phyloP scores from a whole-genome alignment of 2,888 invertebrate genomes.

The Ormyrus nitidulus region DNA sequence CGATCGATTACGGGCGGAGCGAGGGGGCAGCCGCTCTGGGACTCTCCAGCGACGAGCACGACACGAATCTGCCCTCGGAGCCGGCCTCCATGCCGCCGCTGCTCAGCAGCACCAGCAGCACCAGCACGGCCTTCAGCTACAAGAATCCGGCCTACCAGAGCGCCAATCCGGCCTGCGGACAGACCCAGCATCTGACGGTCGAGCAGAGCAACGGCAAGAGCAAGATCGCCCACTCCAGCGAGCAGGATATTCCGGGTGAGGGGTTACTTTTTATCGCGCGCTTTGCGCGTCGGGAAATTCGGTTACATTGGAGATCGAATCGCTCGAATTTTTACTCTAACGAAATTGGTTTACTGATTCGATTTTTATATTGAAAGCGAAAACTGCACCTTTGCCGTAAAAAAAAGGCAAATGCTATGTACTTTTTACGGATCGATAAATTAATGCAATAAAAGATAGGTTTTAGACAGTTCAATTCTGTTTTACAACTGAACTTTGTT shows the following conservation, averaged over 20 bases:
- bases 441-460: too few species aligned
- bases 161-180: slow-evolving; percentile 79
- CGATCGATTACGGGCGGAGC: slow-evolving; percentile 68
- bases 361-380: too few species aligned
- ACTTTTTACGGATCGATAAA: too few species aligned
- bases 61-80: slow-evolving; percentile 76
- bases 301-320: too few species aligned
- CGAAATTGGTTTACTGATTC: too few species aligned
- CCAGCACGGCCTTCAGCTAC: slow-evolving; percentile 80
- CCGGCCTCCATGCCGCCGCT: slow-evolving; percentile 79
- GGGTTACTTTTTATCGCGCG: too few species aligned
- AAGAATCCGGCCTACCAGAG: slow-evolving; percentile 86
- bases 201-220: slow-evolving; percentile 56
- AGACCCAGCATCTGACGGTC: background rate
- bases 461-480: too few species aligned
- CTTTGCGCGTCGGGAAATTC: too few species aligned
- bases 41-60: slow-evolving; percentile 70
- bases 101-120: slow-evolving; percentile 70
- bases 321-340: too few species aligned
- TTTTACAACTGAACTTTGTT: too few species aligned
- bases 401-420: too few species aligned
- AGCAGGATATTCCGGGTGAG: slow-evolving; percentile 75
- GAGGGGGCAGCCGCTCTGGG: slow-evolving; percentile 76
- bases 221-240: slow-evolving; percentile 72
- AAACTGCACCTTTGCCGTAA: too few species aligned